These are phyloP conservation scores for Podarcis cretensis DNA, from an alignment of 2,113 vertebrate genomes.

Conservation along the genomic window DNA sequence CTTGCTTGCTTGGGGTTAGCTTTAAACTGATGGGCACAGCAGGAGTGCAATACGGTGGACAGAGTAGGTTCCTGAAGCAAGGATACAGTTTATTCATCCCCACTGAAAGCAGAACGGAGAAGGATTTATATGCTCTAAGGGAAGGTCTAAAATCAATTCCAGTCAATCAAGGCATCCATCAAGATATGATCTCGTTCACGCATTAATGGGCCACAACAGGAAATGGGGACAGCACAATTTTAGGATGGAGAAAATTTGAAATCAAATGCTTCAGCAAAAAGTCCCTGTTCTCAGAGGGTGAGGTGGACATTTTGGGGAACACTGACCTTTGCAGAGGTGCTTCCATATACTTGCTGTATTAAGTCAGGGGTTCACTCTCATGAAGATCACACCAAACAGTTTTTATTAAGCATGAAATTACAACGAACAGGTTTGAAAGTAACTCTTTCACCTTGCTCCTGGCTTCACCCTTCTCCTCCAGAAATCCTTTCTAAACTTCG, in stretches of 20 bases:
- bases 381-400: too few relatives aligned
- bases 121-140: neutral
- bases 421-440: too few relatives aligned
- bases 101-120: neutral
- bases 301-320: neutral
- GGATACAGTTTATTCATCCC: neutral
- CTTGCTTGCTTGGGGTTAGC: accelerated
- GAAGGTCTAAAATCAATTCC: accelerated
- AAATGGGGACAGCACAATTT: neutral
- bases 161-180: neutral
- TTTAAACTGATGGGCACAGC: accelerated
- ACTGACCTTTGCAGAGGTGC: neutral
- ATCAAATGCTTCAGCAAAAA: neutral
- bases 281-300: neutral
- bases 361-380: too few relatives aligned
- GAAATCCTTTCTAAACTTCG: too few relatives aligned
- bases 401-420: too few relatives aligned
- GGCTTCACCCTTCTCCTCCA: too few relatives aligned
- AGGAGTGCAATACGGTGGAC: neutral
- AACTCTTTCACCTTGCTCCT: too few relatives aligned
- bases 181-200: neutral
- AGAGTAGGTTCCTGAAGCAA: neutral
- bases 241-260: neutral
- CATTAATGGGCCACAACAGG: accelerated
- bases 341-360: too few relatives aligned